These are phyloP conservation scores for Valencia hispanica DNA, from an alignment of 2,797 vertebrate genomes.

Conservation along the genomic window DNA sequence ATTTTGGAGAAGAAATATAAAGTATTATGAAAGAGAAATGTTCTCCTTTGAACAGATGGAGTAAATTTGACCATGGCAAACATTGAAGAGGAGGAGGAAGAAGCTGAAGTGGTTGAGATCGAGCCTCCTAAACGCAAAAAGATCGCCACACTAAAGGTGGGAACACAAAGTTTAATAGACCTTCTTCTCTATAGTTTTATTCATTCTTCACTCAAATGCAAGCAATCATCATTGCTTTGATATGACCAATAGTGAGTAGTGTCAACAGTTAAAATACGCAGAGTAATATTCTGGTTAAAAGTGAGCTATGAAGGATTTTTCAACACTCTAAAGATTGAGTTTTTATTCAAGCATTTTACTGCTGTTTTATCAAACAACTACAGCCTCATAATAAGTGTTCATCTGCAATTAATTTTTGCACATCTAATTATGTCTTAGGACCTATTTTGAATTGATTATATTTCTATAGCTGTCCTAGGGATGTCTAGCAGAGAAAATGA, in stretches of 20 bases:
- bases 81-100: conserved; percentile 81
- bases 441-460: background rate
- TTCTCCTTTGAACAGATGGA: conserved; percentile 74
- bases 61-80: conserved; percentile 78
- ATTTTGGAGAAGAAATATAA: background rate
- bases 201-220: background rate
- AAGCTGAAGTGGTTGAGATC: conserved; percentile 65
- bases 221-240: background rate
- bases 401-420: background rate
- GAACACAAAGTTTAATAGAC: background rate
- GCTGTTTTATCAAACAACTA: background rate
- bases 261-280: background rate
- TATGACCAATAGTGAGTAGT: background rate
- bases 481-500: background rate
- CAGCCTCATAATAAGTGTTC: background rate
- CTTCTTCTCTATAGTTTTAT: background rate
- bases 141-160: conserved; percentile 87
- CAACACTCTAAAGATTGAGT: background rate
- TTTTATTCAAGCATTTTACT: background rate
- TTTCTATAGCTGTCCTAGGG: background rate
- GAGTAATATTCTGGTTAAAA: background rate
- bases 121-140: conserved; percentile 83
- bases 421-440: background rate
- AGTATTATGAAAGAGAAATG: background rate
- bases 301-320: background rate